Evolutionary conservation across 2,888 invertebrate species (phyloP), one percentile per base, ranked within the genome.

Genomic region (Nowickia ferox): DNA sequence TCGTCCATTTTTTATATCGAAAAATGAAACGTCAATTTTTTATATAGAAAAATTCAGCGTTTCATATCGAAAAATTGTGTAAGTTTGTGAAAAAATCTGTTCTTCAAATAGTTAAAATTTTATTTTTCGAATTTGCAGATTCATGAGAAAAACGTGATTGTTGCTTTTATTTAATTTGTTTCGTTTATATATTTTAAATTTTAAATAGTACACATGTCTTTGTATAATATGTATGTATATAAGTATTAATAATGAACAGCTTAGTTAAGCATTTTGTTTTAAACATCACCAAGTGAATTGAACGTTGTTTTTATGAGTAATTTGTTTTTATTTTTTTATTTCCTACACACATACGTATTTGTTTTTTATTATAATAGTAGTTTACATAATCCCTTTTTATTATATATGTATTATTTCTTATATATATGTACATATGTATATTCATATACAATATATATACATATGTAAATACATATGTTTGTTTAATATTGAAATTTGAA

Each of bases 201-300:
- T 69, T 69, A 17, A 71, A 65, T 65, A 72, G 63, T 77, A 76
- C 46, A 71, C 69, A 38, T 55, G 53, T 61, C 53, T 74, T 69
- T 69, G 68, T 75, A 77, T 83, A 77, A 76, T 75, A 51, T 59
- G 51, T 72, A 59, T 66, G 65, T 30, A 74, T 77, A 84, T 85
- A 79, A 79, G 79, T 72, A 82, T 61, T 79, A 78, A 82, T 85
- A 86, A 86, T 86, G 76, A 86, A 86, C 82, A 78, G 83, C 61
- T 79, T 82, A 59, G 55, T 80, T 86, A 83, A 80, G 83, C 83
- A 71, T 38, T 61, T 78, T 77, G 53, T 46, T 83, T 79, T 68
- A 57, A 86, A 79, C 81, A 84, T 82, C 82, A 87, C 87, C 78
- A 71, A 76, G 77, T 81, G 79, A 87, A 87, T 87, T 87, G 87